phyloP scores from a whole-genome alignment of 1,140 invertebrate species.

The Drosophila micromelanica region DNA sequence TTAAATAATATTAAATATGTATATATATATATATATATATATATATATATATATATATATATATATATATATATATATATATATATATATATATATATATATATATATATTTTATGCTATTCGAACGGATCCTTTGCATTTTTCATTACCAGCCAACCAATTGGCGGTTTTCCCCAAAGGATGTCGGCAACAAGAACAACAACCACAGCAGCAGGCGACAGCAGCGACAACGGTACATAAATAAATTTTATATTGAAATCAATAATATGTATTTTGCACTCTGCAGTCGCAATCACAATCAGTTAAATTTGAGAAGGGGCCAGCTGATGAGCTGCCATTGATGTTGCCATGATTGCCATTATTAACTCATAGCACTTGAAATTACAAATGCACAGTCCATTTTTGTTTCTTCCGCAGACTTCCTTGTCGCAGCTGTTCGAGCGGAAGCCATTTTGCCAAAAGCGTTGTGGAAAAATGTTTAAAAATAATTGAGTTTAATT shows the following conservation, averaged over 20 bases:
- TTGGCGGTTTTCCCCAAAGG: constrained; percentile 45
- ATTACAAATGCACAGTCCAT: constrained; percentile 27
- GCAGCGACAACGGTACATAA: constrained; percentile 15
- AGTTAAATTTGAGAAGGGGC: constrained; percentile 9
- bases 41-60: neutral
- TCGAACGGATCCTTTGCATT: constrained; percentile 62
- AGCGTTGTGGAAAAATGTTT: neutral
- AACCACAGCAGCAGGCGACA: constrained; percentile 2
- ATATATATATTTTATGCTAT: constrained; percentile 60
- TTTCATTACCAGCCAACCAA: constrained; percentile 63
- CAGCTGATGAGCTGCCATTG: constrained; percentile 34
- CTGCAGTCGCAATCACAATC: constrained; percentile 27
- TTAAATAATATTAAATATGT: neutral
- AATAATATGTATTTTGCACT: constrained; percentile 67
- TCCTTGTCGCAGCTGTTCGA: neutral
- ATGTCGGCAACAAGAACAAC: constrained; percentile 14
- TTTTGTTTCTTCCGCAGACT: neutral
- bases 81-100: neutral
- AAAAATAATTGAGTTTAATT: neutral
- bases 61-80: neutral
- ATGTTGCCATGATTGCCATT: constrained; percentile 29
- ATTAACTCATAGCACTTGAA: constrained; percentile 30
- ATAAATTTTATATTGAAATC: constrained; percentile 72
- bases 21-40: neutral
- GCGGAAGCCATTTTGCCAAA: neutral